Evolutionary conservation across 2,113 vertebrate species (phyloP).

Genomic region (Halcyon senegalensis): DNA sequence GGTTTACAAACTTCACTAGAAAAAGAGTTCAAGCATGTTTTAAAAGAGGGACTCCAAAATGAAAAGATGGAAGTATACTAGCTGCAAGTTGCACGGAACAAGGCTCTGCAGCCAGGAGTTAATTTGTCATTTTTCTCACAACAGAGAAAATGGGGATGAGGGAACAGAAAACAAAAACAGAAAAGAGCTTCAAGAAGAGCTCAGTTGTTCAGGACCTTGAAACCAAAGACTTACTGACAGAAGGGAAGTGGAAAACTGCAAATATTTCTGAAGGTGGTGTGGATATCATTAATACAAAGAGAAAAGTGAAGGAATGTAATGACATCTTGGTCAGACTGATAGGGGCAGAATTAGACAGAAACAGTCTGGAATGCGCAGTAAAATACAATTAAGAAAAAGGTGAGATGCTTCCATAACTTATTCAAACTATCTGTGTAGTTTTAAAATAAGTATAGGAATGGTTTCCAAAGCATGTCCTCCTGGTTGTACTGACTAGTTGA

Average conservation of each 20-base stretch:
- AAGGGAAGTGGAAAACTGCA: neutral
- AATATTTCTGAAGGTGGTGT: neutral
- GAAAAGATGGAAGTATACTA: neutral
- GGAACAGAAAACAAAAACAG: neutral
- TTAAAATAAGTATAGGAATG: neutral
- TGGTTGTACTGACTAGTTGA: neutral
- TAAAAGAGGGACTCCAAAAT: neutral
- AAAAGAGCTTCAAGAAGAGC: neutral
- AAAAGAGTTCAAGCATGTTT: neutral
- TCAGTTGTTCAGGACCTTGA: neutral
- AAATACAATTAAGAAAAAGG: neutral
- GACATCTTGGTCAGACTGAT: neutral
- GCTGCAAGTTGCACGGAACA: neutral
- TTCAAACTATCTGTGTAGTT: neutral
- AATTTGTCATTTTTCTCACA: neutral
- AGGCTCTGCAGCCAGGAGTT: neutral
- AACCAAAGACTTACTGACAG: neutral
- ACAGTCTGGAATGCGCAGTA: neutral
- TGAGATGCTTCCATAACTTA: neutral
- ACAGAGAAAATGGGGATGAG: neutral
- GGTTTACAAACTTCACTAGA: neutral
- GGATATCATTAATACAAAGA: neutral
- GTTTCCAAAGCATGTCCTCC: neutral
- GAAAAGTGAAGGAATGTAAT: neutral
- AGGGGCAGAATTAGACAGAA: neutral